Evolutionary conservation across 2,797 vertebrate genomes (phyloP), one percentile per base, ranked within the genome.

Genomic region (Otus scops): DNA sequence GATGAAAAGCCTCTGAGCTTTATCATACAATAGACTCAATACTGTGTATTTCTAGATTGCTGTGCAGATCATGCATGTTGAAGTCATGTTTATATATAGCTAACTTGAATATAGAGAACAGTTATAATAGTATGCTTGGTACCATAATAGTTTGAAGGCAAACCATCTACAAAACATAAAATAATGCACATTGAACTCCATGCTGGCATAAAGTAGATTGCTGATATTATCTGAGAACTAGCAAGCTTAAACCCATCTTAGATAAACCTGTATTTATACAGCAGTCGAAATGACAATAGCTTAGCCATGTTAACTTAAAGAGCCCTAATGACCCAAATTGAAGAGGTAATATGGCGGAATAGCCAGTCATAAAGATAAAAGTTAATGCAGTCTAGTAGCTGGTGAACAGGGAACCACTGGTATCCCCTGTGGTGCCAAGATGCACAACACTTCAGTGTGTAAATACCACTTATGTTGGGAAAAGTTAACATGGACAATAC

Each of bases 91-190:
- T 88, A 19, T 13, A 41, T 28, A 14, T 11, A 79, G 23, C 27
- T 88, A 88, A 77, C 34, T 12, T 15, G 20, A 74, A 85, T 67
- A 39, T 21, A 38, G 4, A 28, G 7, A 81, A 14, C 30, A 45
- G 61, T 59, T 13, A 19, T 43, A 73, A 24, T 5, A 41, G 2
- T 32, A 22, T 0, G 0, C 4, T 59, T 54, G 16, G 12, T 69
- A 73, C 17, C 2, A 1, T 16, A 51, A 34, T 13, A 69, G 6
- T 57, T 26, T 59, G 24, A 88, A 83, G 28, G 60, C 22, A 80
- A 90, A 47, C 4, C 7, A 60, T 14, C 27, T 51, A 56, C 8
- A 65, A 93, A 92, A 51, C 1, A 3, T 13, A 47, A 85, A 38
- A 20, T 30, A 65, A 77, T 24, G 9, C 13, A 38, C 5, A 6